Evolutionary conservation across 2,888 invertebrate species (phyloP).

Genomic region (Agonum fuliginosum): DNA sequence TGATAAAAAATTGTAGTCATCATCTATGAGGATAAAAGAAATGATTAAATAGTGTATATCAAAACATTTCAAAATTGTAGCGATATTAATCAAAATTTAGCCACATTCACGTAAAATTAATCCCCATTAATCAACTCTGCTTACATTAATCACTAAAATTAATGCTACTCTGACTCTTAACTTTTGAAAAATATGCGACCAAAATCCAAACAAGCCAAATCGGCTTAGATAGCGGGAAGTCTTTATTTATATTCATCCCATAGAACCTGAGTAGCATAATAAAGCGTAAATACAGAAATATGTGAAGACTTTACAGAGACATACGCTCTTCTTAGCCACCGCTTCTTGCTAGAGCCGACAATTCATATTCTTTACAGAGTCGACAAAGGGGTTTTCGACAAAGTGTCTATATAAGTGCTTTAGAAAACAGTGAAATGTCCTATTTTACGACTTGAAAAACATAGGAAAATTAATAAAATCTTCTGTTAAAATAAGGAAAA

Average conservation of each 20-base stretch:
- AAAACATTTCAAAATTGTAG: not conserved
- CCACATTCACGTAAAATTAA: not conserved
- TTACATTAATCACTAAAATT: constrained; percentile 3
- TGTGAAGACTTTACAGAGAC: constrained; percentile 11
- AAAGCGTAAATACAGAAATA: constrained; percentile 23
- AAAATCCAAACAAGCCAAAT: not conserved
- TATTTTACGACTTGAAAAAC: not conserved
- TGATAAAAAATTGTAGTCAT: no score
- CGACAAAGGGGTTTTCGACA: not conserved
- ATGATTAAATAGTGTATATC: no score
- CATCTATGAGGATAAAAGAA: no score
- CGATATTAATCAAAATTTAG: constrained; percentile 8
- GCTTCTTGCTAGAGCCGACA: constrained; percentile 12
- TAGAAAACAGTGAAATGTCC: not conserved
- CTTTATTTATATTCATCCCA: constrained; percentile 31
- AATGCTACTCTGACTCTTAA: not conserved
- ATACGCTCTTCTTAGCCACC: constrained; percentile 1
- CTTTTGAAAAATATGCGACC: not conserved
- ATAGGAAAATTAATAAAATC: constrained; percentile 13
- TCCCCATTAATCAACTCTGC: not conserved
- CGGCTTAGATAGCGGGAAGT: constrained; percentile 31
- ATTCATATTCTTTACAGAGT: not conserved
- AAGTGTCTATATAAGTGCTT: not conserved
- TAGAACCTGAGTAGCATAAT: constrained; percentile 12
- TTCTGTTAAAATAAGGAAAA: not conserved